Percentiles rank a stretch among this genome's conserved stretches.
These are phyloP conservation scores for Trididemnum nubilum DNA, from an alignment of 23 tunicate species.

Conservation along the genomic window DNA sequence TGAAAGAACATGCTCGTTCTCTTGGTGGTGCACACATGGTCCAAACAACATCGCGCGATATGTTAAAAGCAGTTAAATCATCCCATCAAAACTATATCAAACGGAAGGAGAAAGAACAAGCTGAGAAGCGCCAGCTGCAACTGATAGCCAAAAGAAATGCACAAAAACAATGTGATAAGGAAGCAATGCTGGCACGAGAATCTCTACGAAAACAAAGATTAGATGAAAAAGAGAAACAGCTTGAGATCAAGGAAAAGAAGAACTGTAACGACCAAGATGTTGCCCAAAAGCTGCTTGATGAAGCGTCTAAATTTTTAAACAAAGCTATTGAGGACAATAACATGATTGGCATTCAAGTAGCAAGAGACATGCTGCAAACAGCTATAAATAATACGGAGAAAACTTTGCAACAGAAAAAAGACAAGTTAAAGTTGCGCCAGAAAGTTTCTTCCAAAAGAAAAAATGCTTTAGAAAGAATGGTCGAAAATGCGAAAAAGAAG, in stretches of 20 bases:
- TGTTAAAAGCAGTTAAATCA: not conserved
- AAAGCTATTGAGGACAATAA: not conserved
- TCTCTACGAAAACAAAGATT: not conserved
- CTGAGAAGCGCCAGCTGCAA: not conserved
- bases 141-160: not conserved
- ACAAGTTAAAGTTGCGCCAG: not conserved
- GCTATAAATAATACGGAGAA: not conserved
- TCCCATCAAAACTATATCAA: not conserved
- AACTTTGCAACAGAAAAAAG: not conserved
- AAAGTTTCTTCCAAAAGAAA: not conserved
- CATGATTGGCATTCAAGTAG: not conserved
- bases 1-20: constrained; percentile 18
- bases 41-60: not conserved
- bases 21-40: constrained; percentile 22
- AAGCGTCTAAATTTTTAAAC: not conserved
- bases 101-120: constrained; percentile 5
- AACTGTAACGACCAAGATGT: not conserved
- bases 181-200: constrained; percentile 5
- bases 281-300: not conserved
- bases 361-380: not conserved
- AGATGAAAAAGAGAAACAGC: not conserved
- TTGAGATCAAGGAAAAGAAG: not conserved
- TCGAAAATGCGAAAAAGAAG: not conserved
- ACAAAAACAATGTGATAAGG: not conserved
- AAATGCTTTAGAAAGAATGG: not conserved